phyloP scores from a whole-genome alignment of 2,888 invertebrate species.

The Rhingia campestris region DNA sequence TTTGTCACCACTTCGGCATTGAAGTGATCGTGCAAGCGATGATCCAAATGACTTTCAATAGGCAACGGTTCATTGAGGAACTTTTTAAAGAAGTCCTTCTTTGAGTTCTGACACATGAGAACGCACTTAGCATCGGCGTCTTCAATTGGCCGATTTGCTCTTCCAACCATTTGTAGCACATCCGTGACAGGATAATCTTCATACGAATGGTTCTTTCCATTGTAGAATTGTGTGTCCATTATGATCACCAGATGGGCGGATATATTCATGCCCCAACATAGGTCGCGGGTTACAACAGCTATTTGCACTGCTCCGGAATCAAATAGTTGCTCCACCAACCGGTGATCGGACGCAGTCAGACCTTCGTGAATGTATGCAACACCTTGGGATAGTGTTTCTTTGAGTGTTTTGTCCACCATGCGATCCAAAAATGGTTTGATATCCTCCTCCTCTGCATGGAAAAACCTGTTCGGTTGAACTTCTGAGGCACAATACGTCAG shows the following conservation, averaged over 20 bases:
- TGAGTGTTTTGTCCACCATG: slow-evolving; percentile 93
- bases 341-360: slow-evolving; percentile 91
- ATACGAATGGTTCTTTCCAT: slow-evolving; percentile 92
- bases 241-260: slow-evolving; percentile 97
- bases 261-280: slow-evolving; percentile 96
- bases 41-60: slow-evolving; percentile 98
- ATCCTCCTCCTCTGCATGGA: slow-evolving; percentile 93
- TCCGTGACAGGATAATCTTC: slow-evolving; percentile 99
- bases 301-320: slow-evolving; percentile 96
- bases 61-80: slow-evolving; percentile 98
- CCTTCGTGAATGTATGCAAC: slow-evolving; percentile 99
- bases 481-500: slow-evolving; percentile 97
- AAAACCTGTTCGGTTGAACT: slow-evolving; percentile 92
- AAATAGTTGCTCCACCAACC: slow-evolving; percentile 96
- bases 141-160: slow-evolving; percentile 95
- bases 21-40: slow-evolving; percentile 98
- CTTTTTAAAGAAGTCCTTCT: slow-evolving; percentile 99
- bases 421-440: slow-evolving; percentile 94
- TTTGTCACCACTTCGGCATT: slow-evolving; percentile 99
- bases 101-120: slow-evolving; percentile 97
- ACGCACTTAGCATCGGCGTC: slow-evolving; percentile 98
- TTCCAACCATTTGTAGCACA: slow-evolving; percentile 98
- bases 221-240: slow-evolving; percentile 97
- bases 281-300: slow-evolving; percentile 94
- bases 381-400: slow-evolving; percentile 96